Percentiles rank a stretch among this genome's conserved stretches.
Conservation (phyloP, 2,797 vertebrate genomes). For the Scyliorhinus canicula region DNA sequence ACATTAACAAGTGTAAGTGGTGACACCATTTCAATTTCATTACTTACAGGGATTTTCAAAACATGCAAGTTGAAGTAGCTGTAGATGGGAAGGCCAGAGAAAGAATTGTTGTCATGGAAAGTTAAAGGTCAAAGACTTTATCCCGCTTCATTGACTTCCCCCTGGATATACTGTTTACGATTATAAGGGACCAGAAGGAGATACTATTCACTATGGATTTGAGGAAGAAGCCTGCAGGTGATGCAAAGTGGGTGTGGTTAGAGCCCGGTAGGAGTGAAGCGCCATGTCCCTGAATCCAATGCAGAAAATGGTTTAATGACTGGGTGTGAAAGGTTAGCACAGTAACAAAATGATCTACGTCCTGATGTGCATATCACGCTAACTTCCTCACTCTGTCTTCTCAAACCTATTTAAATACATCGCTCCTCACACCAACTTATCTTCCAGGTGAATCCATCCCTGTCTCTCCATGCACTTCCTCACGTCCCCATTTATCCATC, state of each 20-base stretch:
- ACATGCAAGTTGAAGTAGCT: not conserved
- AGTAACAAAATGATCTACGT: too few species aligned
- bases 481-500: too few species aligned
- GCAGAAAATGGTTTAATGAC: too few species aligned
- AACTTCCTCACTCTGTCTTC: too few species aligned
- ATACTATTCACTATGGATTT: not conserved
- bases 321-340: too few species aligned
- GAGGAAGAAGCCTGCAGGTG: not conserved
- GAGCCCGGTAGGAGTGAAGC: not conserved
- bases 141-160: not conserved
- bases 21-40: not conserved
- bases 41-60: not conserved
- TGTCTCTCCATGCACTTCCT: too few species aligned
- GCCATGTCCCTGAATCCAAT: too few species aligned
- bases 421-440: too few species aligned
- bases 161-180: not conserved
- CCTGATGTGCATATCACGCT: too few species aligned
- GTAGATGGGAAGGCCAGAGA: not conserved
- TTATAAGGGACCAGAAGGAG: not conserved
- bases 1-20: not conserved
- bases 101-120: not conserved
- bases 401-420: too few species aligned
- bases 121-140: not conserved
- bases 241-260: not conserved
- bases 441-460: too few species aligned